Evolutionary conservation across 2,113 vertebrate species (phyloP).

Genomic region (Festucalex cinctus): DNA sequence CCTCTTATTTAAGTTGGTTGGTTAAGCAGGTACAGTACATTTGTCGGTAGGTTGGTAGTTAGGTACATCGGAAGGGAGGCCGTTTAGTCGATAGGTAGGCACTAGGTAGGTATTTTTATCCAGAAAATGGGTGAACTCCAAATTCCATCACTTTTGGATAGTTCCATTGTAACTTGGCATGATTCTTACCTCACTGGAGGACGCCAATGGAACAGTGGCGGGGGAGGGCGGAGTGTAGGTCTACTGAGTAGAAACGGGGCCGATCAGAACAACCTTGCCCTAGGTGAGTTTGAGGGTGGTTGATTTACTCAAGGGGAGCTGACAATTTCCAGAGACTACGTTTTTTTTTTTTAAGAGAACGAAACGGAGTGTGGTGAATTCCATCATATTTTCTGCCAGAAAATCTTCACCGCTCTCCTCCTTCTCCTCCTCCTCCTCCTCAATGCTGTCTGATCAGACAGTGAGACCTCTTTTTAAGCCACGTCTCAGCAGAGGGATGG

Average conservation of each 20-base stretch:
- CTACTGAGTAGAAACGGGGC: slow-evolving; percentile 35
- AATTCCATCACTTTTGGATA: slow-evolving; percentile 15
- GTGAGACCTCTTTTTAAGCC: slow-evolving; percentile 40
- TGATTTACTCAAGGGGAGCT: slow-evolving; percentile 59
- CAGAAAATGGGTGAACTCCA: slow-evolving; percentile 1
- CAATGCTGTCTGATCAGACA: slow-evolving; percentile 59
- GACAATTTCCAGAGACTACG: slow-evolving; percentile 49
- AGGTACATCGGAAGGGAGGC: neutral
- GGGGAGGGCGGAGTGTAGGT: neutral
- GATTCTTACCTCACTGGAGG: slow-evolving; percentile 23
- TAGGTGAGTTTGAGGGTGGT: slow-evolving; percentile 48
- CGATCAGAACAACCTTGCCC: slow-evolving; percentile 63
- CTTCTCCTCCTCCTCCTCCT: slow-evolving; percentile 27
- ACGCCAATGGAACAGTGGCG: slow-evolving; percentile 6
- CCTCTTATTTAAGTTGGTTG: too few species aligned
- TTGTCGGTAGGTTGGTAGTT: neutral
- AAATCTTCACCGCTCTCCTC: slow-evolving; percentile 35
- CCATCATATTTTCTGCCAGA: slow-evolving; percentile 55
- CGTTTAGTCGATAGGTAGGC: neutral
- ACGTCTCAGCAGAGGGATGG: slow-evolving; percentile 42
- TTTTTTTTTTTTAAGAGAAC: slow-evolving; percentile 27
- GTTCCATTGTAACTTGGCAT: neutral
- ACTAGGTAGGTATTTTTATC: neutral
- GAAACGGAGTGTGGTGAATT: slow-evolving; percentile 40
- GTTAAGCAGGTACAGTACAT: too few species aligned